phyloP scores from a whole-genome alignment of 2,113 vertebrate species.

The Aythya baeri region DNA sequence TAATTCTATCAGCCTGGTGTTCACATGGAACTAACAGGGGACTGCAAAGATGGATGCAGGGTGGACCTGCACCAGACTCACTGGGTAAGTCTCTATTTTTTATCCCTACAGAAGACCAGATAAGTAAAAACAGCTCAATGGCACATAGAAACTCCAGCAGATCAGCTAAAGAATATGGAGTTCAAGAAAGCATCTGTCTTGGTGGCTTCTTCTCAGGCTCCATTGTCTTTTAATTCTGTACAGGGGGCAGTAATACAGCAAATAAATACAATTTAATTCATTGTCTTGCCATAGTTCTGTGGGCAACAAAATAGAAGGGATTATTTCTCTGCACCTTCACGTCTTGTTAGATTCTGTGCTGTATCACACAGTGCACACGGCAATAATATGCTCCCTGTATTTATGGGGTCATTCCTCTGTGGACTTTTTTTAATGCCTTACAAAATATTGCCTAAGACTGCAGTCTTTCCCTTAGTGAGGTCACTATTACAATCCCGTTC shows the following conservation, averaged over 20 bases:
- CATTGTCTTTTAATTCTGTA: neutral
- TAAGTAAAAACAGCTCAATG: neutral
- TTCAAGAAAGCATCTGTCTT: neutral
- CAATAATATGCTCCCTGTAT: accelerated
- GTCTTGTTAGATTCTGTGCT: neutral
- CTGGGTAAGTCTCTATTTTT: constrained; percentile 80
- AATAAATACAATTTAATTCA: neutral
- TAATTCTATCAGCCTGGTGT: constrained; percentile 76
- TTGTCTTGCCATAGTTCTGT: neutral
- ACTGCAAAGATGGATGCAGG: constrained; percentile 75
- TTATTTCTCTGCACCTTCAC: neutral
- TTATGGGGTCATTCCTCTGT: neutral
- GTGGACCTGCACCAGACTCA: constrained; percentile 75
- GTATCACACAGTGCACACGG: accelerated
- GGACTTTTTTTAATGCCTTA: neutral
- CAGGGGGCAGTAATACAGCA: neutral
- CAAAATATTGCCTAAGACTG: neutral
- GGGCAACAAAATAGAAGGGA: accelerated
- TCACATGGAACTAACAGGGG: constrained; percentile 77
- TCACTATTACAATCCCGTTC: neutral
- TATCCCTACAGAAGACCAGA: constrained; percentile 57
- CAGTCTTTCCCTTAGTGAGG: neutral
- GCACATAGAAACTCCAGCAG: neutral
- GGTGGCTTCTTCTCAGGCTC: neutral
- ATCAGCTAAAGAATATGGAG: neutral